Base-by-base conservation (phyloP, 1,140 invertebrate species). In the Drosophila bipectinata region DNA sequence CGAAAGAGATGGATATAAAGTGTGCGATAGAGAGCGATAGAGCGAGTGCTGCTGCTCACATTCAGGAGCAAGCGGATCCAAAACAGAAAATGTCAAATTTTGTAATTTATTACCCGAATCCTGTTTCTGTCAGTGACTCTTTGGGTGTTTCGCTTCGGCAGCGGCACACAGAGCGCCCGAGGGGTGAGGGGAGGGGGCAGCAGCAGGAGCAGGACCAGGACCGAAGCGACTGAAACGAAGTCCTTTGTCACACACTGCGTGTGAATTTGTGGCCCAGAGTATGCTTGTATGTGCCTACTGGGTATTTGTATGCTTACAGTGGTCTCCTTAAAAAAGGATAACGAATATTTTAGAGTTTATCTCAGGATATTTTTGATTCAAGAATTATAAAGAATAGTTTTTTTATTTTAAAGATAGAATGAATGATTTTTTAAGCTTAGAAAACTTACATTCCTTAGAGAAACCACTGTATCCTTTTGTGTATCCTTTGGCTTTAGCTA, bases 31-130 rank as follows among this genome's bases (percentile, higher is more conserved):
- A 60, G 57, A 53, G 28, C n/a, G 14, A 30, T 26, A 8, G 48
- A 39, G n/a, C 26, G 58, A n/a, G 39, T 57, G 57, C 55, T 37
- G 32, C 47, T 47, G 37, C 55, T 63, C 71, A 74, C 78, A 72
- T 74, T 77, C 82, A 75, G 64, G 81, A 78, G 62, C 73, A 81
- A 90, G 79, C 89, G 90, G 90, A 91, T 91, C 89, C 88, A 87
- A 91, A 91, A 84, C 90, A 87, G 89, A 91, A 91, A 91, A 91
- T 91, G 90, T 91, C 90, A 91, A 91, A 91, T 79, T 91, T 91
- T 90, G 74, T 91, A 91, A 91, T 91, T 91, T 91, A 91, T 91
- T 91, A 90, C 90, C 85, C 77, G 89, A 91, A 91, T 91, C 90
- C 90, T 91, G 90, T 91, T 91, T 91, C 90, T 91, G 89, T 89